Evolutionary conservation across 2,888 invertebrate species (phyloP), one percentile per base, ranked within the genome.

Genomic region (Proisotoma minuta): DNA sequence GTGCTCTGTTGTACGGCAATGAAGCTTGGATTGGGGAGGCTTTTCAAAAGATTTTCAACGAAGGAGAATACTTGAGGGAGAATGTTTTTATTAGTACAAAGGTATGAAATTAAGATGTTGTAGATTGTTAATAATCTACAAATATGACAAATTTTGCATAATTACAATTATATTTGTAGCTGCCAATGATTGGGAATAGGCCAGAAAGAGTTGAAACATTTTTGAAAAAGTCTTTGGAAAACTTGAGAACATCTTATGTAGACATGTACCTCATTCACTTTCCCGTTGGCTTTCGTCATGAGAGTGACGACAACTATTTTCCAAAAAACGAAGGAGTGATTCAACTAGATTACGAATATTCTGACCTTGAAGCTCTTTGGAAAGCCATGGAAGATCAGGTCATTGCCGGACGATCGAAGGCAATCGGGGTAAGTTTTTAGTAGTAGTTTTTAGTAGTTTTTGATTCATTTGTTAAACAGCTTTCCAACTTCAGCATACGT

Each of bases 41-140:
- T 1, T 79, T 92, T 0, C 83, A 84, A 68, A 82, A 83, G 63
- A 88, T 88, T 86, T 78, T 91, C 43, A 83, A 83, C 50, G 81
- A 82, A 5, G 85, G 87, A 58, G 84, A 84, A 75, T 75, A 84
- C 1, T 85, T 81, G 73, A 83, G 92, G 69, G 86, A 88, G 72
- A 89, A 93, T 54, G 78, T 93, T 0, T 93, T 89, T 76, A 81
- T 93, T 48, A 87, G 87, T 20, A 89, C 91, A 12, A 93, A 93
- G 79, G 81, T 91, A 71, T 69, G 58, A 26, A 51, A 60, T 18
- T 48, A 10, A 5, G 2, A 3, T 1, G 1, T 26, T 59, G 27
- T 40, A 18, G 3, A 8, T 28, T 20, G 29, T 22, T 5, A 18
- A 29, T n/a, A 10, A 22, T 28, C n/a, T n/a, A n/a, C 27, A 34